These are phyloP conservation scores for Idaea biselata DNA, from an alignment of 2,888 invertebrate genomes.

Conservation along the genomic window DNA sequence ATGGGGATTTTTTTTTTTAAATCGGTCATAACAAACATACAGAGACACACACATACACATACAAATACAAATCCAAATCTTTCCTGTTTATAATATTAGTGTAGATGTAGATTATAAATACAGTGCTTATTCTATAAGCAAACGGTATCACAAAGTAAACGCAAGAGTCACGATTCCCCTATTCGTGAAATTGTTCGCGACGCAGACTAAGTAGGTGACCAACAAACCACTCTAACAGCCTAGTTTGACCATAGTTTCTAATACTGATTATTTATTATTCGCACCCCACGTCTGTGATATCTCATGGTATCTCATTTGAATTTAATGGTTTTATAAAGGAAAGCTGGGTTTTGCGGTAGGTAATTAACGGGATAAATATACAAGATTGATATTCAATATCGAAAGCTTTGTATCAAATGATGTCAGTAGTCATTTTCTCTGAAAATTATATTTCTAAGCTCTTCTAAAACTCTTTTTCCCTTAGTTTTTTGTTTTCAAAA, in stretches of 20 bases:
- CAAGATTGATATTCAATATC: not conserved
- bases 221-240: slow-evolving; percentile 17
- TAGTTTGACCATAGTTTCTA: not conserved
- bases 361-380: not conserved
- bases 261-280: not conserved
- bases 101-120: too few relatives aligned
- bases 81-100: too few relatives aligned
- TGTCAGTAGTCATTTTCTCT: not conserved
- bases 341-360: not conserved
- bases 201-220: slow-evolving; percentile 27
- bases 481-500: too few relatives aligned
- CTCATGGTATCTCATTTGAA: not conserved
- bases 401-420: not conserved
- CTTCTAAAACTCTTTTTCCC: too few relatives aligned
- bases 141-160: slow-evolving; percentile 17
- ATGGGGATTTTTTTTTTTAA: too few relatives aligned
- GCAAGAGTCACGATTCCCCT: slow-evolving; percentile 35
- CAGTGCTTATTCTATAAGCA: slow-evolving; percentile 11
- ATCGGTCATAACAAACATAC: too few relatives aligned
- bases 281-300: not conserved
- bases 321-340: not conserved
- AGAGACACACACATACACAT: too few relatives aligned
- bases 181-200: slow-evolving; percentile 39
- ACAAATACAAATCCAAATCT: too few relatives aligned
- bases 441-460: too few relatives aligned